Evolutionary conservation across 2,797 vertebrate species (phyloP).

Genomic region (Cirrhinus mrigala): DNA sequence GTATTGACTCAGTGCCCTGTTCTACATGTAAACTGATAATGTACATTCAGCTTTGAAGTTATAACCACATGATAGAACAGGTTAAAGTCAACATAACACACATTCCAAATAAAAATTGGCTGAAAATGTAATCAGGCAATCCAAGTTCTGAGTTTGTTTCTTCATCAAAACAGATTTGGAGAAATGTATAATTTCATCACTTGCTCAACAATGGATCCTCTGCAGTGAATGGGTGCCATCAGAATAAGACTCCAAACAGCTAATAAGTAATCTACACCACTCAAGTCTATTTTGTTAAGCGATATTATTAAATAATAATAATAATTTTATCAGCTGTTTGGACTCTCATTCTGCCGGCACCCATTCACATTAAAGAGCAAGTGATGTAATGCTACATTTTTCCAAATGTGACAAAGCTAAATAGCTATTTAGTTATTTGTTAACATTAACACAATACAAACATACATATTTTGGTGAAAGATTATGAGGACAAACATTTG

Average conservation of each 20-base stretch:
- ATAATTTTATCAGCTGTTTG: too few relatives aligned
- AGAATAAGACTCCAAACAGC: too few relatives aligned
- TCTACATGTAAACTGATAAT: neutral
- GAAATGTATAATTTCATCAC: neutral
- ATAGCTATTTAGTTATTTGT: neutral
- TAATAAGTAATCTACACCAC: too few relatives aligned
- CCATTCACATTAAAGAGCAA: neutral
- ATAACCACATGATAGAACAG: neutral
- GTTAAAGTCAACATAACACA: neutral
- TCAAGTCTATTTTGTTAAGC: too few relatives aligned
- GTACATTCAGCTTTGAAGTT: neutral
- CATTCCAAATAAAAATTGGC: neutral
- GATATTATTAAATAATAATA: too few relatives aligned
- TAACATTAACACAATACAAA: neutral
- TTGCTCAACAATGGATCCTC: neutral
- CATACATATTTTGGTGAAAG: neutral
- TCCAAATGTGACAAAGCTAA: neutral
- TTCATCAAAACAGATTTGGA: neutral
- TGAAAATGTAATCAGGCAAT: neutral
- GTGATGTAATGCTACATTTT: neutral
- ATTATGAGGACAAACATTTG: neutral
- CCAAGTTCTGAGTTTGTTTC: neutral
- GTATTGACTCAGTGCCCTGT: neutral
- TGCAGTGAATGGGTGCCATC: too few relatives aligned
- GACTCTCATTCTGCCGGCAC: neutral